Conservation (phyloP, 2,113 vertebrate genomes). For the Casuarius casuarius region DNA sequence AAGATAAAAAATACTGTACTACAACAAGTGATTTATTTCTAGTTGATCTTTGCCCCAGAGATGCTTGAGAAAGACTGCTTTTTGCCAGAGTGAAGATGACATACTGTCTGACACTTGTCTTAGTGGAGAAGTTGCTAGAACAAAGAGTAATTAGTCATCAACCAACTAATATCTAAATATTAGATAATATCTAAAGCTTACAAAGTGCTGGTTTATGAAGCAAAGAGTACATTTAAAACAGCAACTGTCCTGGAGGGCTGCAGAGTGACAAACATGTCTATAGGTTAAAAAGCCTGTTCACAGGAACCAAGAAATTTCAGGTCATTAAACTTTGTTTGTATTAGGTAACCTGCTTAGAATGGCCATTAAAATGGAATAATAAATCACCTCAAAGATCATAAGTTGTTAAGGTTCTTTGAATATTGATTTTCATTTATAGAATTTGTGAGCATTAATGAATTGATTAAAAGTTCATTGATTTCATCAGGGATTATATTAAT, state of each 20-base stretch:
- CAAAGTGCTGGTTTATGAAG: background rate
- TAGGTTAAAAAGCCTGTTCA: background rate
- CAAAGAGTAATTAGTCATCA: background rate
- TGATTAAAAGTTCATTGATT: background rate
- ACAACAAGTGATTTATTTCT: background rate
- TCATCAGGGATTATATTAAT: background rate
- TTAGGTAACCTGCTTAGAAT: background rate
- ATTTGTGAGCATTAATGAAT: background rate
- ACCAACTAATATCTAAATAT: background rate
- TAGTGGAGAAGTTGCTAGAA: background rate
- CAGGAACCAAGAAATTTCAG: background rate
- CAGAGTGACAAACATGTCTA: background rate
- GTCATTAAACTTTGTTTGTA: background rate
- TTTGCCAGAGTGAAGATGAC: background rate
- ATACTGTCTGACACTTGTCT: background rate
- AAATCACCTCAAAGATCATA: background rate
- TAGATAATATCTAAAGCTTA: background rate
- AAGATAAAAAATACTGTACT: background rate
- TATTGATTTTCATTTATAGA: background rate
- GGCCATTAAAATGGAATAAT: background rate
- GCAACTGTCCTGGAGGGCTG: background rate
- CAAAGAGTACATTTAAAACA: background rate
- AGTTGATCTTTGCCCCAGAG: background rate
- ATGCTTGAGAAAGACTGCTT: background rate
- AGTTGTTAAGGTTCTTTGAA: background rate